Base-by-base conservation (phyloP, 1,140 invertebrate species). In the Phymorhynchus buccinoides region DNA sequence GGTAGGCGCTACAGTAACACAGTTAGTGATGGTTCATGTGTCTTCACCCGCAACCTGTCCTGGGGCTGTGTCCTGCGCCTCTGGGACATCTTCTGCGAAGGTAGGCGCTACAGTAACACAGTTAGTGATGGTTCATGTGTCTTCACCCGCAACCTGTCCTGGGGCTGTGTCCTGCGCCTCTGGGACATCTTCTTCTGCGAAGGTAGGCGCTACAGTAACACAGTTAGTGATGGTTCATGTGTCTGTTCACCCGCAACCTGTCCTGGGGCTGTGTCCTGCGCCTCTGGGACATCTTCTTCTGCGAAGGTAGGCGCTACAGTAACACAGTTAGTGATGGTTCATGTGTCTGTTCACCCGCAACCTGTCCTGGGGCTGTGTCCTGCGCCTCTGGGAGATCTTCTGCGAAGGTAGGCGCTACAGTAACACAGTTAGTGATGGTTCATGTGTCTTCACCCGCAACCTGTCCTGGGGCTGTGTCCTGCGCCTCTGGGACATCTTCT, bases 131-230 rank as follows among this genome's bases (percentile, higher is more conserved):
- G 98, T 99, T 99, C 94, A 96, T 99, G 91, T 99, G 98, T 94
- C 7, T 98, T 97, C 92, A 98, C 97, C 0, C 95, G 98, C 87
- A 98, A 97, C 42, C 94, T 99, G 88, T 98, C 98, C 35, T 99
- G 98, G 98, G 95, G 97, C 89, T 96, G 96, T 84, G 95, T 99
- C 83, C 94, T 99, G 77, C 94, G 98, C 37, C 95, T 99, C n/a
- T 99, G 98, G 98, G 98, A 99, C 93, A 98, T 99, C 95, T 99
- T 99, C 94, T 95, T 99, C 27, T 99, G 98, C 94, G 98, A 99
- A 95, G 98, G 98, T 90, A 88, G 89, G 44, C n/a, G n/a, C n/a
- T n/a, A n/a, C n/a, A n/a, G n/a, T n/a, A n/a, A n/a, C n/a, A 9
- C 44, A 48, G 44, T 48, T 18, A 48, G 44, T 48, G n/a, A n/a